Conservation (phyloP, 1,140 invertebrate species). For the Formica selysi region DNA sequence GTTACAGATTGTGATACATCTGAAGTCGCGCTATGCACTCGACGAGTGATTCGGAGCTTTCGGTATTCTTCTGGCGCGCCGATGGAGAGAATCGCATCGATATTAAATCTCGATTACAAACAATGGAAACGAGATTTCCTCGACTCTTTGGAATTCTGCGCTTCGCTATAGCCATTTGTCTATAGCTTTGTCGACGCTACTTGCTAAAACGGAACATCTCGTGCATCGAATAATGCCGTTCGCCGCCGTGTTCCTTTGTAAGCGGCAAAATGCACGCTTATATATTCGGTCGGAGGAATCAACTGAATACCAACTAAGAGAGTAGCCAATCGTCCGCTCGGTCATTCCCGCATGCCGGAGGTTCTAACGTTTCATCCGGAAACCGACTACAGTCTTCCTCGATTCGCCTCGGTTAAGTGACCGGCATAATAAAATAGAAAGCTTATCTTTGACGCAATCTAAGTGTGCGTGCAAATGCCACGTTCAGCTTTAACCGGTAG, state of each 20-base stretch:
- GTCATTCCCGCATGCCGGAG: slow-evolving; percentile 6
- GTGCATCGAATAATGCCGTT: slow-evolving; percentile 39
- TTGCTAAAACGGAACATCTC: slow-evolving; percentile 51
- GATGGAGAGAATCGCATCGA: neutral
- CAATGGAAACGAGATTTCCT: slow-evolving; percentile 38
- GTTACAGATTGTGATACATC: too few species aligned
- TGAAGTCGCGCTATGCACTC: too few species aligned
- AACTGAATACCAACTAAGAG: slow-evolving; percentile 68
- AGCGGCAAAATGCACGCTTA: slow-evolving; percentile 14
- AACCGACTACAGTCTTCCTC: slow-evolving; percentile 26
- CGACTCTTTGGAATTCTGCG: slow-evolving; percentile 14
- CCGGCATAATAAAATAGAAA: slow-evolving; percentile 45
- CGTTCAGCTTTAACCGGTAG: slow-evolving; percentile 10
- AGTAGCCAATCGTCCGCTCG: slow-evolving; percentile 60
- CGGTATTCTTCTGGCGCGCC: neutral
- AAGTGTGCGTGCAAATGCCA: slow-evolving; percentile 6
- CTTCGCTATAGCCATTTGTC: slow-evolving; percentile 49
- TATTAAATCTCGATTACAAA: slow-evolving; percentile 32
- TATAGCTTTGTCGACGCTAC: slow-evolving; percentile 24
- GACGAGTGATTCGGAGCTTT: neutral
- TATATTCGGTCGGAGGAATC: slow-evolving; percentile 37
- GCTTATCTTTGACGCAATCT: slow-evolving; percentile 58
- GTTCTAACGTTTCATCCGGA: slow-evolving; percentile 41
- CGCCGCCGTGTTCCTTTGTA: slow-evolving; percentile 47
- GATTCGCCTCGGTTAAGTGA: slow-evolving; percentile 30